phyloP scores from a whole-genome alignment of 2,888 invertebrate species.

The Mesochorus sp. region DNA sequence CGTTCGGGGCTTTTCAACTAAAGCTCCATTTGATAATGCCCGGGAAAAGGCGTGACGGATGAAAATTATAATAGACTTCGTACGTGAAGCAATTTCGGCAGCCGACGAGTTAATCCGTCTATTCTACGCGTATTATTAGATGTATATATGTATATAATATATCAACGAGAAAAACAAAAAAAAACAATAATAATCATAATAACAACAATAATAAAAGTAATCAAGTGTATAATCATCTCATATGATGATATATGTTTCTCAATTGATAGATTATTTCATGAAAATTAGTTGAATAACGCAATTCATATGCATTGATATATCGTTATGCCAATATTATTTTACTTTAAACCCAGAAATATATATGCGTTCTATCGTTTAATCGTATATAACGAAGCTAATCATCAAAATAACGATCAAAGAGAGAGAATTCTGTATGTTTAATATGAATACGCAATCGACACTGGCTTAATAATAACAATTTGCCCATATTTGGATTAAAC shows the following conservation, averaged over 20 bases:
- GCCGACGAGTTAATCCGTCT: conserved; percentile 19
- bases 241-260: conserved; percentile 14
- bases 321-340: neutral
- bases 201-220: neutral
- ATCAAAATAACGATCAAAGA: neutral
- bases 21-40: conserved; percentile 16
- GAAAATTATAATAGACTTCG: conserved; percentile 57
- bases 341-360: neutral
- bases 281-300: conserved; percentile 12
- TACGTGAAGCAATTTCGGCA: conserved; percentile 24
- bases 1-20: conserved; percentile 24
- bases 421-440: no score
- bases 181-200: neutral
- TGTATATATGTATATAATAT: neutral
- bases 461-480: no score
- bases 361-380: neutral
- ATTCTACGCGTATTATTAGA: conserved; percentile 18
- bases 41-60: conserved; percentile 35
- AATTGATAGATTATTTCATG: conserved; percentile 7
- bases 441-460: no score
- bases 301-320: neutral
- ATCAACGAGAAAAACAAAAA: no score
- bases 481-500: no score
- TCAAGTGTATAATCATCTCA: conserved; percentile 6
- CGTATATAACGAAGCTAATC: conserved; percentile 5